phyloP scores from a whole-genome alignment of 1,140 invertebrate species.

The Drosophila pectinifera region DNA sequence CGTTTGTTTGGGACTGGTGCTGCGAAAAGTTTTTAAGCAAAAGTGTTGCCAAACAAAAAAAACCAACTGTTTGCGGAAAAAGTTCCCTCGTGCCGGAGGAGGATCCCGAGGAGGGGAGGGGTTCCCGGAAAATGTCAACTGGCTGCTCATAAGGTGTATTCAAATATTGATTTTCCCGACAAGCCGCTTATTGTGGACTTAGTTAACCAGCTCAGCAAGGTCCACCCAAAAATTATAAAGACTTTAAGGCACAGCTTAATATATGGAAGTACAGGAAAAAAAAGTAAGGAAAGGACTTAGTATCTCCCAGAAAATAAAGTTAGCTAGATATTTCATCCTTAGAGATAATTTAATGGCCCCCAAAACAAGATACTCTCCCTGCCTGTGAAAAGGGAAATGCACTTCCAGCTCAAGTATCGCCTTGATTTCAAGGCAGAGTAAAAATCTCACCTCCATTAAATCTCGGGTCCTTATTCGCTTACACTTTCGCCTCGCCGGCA shows the following conservation, averaged over 20 bases:
- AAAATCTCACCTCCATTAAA: slow-evolving; percentile 46
- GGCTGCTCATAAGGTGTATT: slow-evolving; percentile 31
- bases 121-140: slow-evolving; percentile 47
- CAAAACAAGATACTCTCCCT: background rate
- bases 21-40: slow-evolving; percentile 60
- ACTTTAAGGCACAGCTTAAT: background rate
- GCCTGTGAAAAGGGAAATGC: slow-evolving; percentile 4
- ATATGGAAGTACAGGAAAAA: no score
- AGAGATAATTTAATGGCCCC: no score
- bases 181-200: slow-evolving; percentile 13
- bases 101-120: background rate
- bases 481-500: background rate
- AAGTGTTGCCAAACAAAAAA: slow-evolving; percentile 48
- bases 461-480: slow-evolving; percentile 32
- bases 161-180: slow-evolving; percentile 33
- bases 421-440: slow-evolving; percentile 7
- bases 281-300: no score
- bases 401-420: slow-evolving; percentile 13
- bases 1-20: slow-evolving; percentile 50
- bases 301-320: no score
- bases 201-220: slow-evolving; percentile 2
- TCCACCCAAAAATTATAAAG: background rate
- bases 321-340: no score
- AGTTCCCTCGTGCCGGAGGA: slow-evolving; percentile 26
- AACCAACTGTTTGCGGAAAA: slow-evolving; percentile 57